Conservation (phyloP, 2,797 vertebrate species). For the Pitangus sulphuratus region DNA sequence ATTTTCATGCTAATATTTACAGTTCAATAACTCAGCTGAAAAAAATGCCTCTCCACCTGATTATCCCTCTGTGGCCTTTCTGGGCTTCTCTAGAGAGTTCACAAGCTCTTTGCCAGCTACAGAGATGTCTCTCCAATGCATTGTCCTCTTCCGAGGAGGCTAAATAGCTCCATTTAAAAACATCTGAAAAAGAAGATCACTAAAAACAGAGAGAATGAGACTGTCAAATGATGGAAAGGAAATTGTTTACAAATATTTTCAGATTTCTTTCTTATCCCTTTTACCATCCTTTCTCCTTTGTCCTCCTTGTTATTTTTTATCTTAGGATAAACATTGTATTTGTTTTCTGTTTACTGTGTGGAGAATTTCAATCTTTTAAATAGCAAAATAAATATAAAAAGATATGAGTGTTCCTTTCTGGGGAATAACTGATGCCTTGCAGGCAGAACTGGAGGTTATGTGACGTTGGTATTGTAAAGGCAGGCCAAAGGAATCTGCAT, state of each 20-base stretch:
- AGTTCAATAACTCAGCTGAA: neutral
- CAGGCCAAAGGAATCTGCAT: neutral
- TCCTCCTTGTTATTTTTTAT: slow-evolving; percentile 23
- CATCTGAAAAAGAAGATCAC: neutral
- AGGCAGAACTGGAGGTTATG: neutral
- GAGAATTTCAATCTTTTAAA: slow-evolving; percentile 38
- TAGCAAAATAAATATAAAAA: neutral
- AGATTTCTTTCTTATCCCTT: slow-evolving; percentile 1
- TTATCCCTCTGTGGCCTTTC: neutral
- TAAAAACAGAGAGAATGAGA: slow-evolving; percentile 5
- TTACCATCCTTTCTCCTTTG: slow-evolving; percentile 20
- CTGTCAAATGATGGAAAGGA: neutral
- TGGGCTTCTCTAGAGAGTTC: neutral
- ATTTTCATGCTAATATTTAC: neutral
- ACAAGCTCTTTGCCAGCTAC: neutral
- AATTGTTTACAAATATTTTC: slow-evolving; percentile 28
- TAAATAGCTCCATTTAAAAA: neutral
- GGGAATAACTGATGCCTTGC: slow-evolving; percentile 7
- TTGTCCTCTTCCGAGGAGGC: neutral
- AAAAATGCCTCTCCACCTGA: neutral
- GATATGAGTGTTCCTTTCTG: neutral
- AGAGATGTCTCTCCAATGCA: neutral
- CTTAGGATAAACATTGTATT: neutral
- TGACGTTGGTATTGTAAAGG: neutral
- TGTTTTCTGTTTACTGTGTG: slow-evolving; percentile 17